Base-by-base conservation (phyloP, 2,113 vertebrate genomes). In the Pterophyllum scalare region DNA sequence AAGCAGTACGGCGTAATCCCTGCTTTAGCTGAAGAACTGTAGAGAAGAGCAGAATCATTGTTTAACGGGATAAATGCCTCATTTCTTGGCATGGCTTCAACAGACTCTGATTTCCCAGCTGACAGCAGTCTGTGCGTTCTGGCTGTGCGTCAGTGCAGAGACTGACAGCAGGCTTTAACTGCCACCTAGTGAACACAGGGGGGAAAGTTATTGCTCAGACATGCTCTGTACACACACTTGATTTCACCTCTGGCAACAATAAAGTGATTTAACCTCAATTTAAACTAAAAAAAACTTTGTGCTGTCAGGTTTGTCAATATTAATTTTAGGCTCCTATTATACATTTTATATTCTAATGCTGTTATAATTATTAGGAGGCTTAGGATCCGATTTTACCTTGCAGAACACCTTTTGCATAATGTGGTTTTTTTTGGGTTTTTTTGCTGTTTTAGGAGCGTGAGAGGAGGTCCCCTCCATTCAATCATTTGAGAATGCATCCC, bases 401-500 rank as follows among this genome's bases (percentile, higher is more conserved):
- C 9, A 17, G 22, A 10, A 9, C 3, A 1, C 19, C 0, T 17
- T 79, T 35, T 22, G 3, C 49, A 6, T 5, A 6, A 65, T 59
- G 6, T 35, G 7, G 9, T 7, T 10, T 33, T 7, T 33, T 33
- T 33, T 33, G 33, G n/a, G 5, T 31, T 31, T n/a, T 38, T 56
- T 14, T 72, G 82, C 77, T 56, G 74, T 90, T 74, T 7, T 92
- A 99, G 98, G 98, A 99, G 90, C 97, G 98, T 87, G 98, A 99
- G 91, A 96, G 98, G 87, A 96, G 96, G 40, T 99, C 98, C 1
- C 98, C 98, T 92, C 98, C 98, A 0, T 99, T 99, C 93, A 99
- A 97, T 93, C 97, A 97, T 92, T 96, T 99, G 76, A 97, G 98
- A 74, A 98, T 99, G 93, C 98, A 99, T 88, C 99, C 99, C 2